Evolutionary conservation across 2,113 vertebrate species (phyloP).

Genomic region (Perognathus longimembris): DNA sequence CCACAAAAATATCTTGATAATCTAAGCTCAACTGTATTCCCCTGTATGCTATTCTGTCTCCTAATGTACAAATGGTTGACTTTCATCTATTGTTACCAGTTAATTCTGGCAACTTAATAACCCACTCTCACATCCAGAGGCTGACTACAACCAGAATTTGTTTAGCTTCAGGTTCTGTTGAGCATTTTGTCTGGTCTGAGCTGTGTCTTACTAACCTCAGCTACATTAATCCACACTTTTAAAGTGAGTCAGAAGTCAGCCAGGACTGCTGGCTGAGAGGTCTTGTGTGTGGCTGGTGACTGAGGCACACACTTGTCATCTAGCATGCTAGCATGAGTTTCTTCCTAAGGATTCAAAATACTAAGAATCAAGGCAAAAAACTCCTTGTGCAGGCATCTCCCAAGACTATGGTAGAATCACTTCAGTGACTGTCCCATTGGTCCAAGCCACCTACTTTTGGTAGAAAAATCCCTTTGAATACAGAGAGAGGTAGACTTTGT

Average conservation of each 20-base stretch:
- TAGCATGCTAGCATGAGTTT: not conserved
- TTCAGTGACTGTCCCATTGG: not conserved
- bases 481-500: not conserved
- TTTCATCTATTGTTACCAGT: not conserved
- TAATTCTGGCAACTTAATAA: constrained; percentile 24
- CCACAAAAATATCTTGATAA: not conserved
- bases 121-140: not conserved
- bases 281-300: not conserved
- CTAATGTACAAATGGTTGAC: not conserved
- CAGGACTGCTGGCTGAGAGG: not conserved
- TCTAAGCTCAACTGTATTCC: not conserved
- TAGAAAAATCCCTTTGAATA: not conserved
- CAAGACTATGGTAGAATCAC: not conserved
- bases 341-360: not conserved
- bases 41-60: not conserved
- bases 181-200: not conserved
- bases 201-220: not conserved
- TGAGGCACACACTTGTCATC: not conserved
- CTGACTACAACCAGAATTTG: not conserved
- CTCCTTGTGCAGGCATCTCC: not conserved
- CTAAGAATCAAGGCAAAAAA: not conserved
- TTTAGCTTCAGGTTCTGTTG: not conserved
- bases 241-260: not conserved
- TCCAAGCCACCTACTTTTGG: not conserved
- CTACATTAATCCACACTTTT: not conserved